Percentiles rank a stretch among this genome's conserved stretches.
These are phyloP conservation scores for Boloria euphrosyne DNA, from an alignment of 2,888 invertebrate genomes.

Conservation along the genomic window DNA sequence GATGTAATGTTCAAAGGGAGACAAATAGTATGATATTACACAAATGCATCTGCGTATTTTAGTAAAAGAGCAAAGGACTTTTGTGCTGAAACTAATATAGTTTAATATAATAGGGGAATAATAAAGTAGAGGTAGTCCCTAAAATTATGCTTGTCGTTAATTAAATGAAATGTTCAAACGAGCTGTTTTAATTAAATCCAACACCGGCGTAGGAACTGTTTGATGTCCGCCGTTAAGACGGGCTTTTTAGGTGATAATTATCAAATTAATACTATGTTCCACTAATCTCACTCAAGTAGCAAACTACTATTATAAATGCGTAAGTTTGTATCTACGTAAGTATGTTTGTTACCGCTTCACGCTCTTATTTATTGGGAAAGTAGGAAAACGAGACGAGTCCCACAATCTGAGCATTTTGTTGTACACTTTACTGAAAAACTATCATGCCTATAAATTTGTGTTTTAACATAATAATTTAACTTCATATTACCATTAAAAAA, in stretches of 20 bases:
- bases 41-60: constrained; percentile 1
- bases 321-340: too few species aligned
- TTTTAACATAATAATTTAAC: too few species aligned
- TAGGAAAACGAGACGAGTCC: too few species aligned
- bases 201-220: constrained; percentile 45
- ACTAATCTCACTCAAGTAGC: not conserved
- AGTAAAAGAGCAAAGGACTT: not conserved
- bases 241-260: constrained; percentile 23
- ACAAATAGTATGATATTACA: constrained; percentile 10
- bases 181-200: constrained; percentile 56
- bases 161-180: constrained; percentile 56
- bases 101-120: constrained; percentile 28
- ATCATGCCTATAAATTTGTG: too few species aligned
- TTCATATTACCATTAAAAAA: too few species aligned
- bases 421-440: too few species aligned
- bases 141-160: constrained; percentile 49
- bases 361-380: too few species aligned
- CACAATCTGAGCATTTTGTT: too few species aligned
- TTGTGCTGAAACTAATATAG: constrained; percentile 10
- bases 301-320: not conserved
- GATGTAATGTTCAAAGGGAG: constrained; percentile 19
- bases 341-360: too few species aligned
- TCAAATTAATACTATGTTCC: constrained; percentile 15
- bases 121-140: constrained; percentile 36
- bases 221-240: constrained; percentile 30